Evolutionary conservation across 2,113 vertebrate species (phyloP).

Genomic region (Petrocephalus microphthalmus): DNA sequence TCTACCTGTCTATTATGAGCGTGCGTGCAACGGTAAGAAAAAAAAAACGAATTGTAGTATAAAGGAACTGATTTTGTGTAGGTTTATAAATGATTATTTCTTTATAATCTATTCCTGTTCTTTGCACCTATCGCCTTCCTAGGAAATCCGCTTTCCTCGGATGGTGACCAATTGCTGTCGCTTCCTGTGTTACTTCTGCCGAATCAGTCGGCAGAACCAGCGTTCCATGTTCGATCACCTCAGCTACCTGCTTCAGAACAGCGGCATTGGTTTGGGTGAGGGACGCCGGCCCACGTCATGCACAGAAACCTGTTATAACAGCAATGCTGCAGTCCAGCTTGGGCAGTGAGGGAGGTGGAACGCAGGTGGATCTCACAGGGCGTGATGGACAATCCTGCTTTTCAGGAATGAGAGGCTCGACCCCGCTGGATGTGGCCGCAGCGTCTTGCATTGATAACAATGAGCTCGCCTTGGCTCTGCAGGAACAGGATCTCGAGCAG

Average conservation of each 20-base stretch:
- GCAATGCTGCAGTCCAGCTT: background rate
- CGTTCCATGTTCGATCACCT: slow-evolving; percentile 91
- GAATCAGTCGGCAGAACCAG: slow-evolving; percentile 89
- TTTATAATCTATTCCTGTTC: background rate
- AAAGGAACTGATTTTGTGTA: background rate
- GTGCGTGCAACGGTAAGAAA: too few relatives aligned
- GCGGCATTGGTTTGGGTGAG: slow-evolving; percentile 83
- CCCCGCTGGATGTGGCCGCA: slow-evolving; percentile 84
- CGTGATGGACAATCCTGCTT: background rate
- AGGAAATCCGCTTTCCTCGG: slow-evolving; percentile 89
- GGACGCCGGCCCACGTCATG: background rate
- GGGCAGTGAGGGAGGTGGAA: background rate
- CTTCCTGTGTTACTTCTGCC: slow-evolving; percentile 89
- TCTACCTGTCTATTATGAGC: too few relatives aligned
- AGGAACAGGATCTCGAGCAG: slow-evolving; percentile 90
- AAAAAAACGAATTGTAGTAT: background rate
- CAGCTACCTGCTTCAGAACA: slow-evolving; percentile 85
- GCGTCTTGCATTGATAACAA: slow-evolving; percentile 93
- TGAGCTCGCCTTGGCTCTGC: slow-evolving; percentile 81
- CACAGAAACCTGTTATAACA: background rate
- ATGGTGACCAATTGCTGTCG: slow-evolving; percentile 94
- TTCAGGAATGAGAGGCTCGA: slow-evolving; percentile 86
- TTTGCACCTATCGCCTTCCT: slow-evolving; percentile 9
- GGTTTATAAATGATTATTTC: background rate
- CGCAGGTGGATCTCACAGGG: background rate